These are phyloP conservation scores for Pterocles orientalis DNA, from an alignment of 2,113 vertebrate genomes.

Conservation along the genomic window DNA sequence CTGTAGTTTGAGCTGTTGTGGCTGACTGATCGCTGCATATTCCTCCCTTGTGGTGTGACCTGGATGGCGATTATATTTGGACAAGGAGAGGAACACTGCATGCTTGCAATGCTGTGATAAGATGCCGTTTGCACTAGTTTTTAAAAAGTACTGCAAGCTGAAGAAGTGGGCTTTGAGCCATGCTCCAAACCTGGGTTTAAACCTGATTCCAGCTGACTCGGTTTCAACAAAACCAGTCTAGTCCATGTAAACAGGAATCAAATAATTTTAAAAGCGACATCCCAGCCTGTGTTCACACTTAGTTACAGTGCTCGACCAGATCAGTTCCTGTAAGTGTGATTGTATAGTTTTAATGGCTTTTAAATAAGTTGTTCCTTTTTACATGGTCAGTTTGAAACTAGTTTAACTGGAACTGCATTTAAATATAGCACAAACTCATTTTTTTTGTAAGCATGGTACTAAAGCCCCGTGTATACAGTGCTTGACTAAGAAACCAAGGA, in stretches of 20 bases:
- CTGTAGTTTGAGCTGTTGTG: conserved; percentile 57
- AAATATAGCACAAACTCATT: conserved; percentile 45
- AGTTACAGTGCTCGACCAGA: background rate
- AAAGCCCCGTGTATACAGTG: conserved; percentile 45
- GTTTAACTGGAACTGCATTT: conserved; percentile 32
- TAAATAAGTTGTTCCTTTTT: conserved; percentile 11
- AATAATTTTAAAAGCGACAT: background rate
- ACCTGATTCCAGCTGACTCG: conserved; percentile 34
- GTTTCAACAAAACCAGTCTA: conserved; percentile 12
- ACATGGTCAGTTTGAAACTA: conserved; percentile 31
- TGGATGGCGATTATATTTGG: conserved; percentile 40
- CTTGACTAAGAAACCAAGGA: conserved; percentile 76
- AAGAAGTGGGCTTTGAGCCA: conserved; percentile 65
- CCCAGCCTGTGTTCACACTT: background rate
- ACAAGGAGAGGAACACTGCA: conserved; percentile 69
- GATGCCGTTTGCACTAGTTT: conserved; percentile 82
- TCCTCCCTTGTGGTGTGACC: conserved; percentile 66
- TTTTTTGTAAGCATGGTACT: conserved; percentile 46
- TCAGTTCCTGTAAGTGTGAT: background rate
- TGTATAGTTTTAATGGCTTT: conserved; percentile 24
- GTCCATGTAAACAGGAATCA: background rate
- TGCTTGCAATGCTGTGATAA: conserved; percentile 78
- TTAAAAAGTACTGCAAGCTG: conserved; percentile 75
- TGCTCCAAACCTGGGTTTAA: conserved; percentile 20
- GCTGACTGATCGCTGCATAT: conserved; percentile 64